Evolutionary conservation across 2,888 invertebrate species (phyloP), one percentile per base, ranked within the genome.

Genomic region (Drosophila heteroneura): DNA sequence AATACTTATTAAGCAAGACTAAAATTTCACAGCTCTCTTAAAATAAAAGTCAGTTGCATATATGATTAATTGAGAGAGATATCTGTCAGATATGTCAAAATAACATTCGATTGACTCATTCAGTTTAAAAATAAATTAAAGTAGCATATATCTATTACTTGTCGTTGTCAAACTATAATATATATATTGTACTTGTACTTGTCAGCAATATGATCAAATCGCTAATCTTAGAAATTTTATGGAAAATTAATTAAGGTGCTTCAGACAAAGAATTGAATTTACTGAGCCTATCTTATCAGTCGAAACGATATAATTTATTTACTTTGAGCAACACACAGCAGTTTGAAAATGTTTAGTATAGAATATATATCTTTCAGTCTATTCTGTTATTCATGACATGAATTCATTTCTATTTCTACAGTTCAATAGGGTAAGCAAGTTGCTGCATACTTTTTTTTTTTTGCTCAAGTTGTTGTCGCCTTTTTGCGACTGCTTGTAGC

Each of bases 371-470:
- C 9, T 28, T 16, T 47, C 26, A 47, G 5, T 5, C 7, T 19
- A 19, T 47, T 47, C 7, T 14, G 22, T 22, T 22, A 22, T 47
- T 47, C 2, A 47, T 47, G 47, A 16, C 16, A 26, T 47, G 26
- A 47, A 16, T 26, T 47, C 26, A 47, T 47, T 47, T 47, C 47
- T 47, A 47, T 47, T 47, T 26, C 16, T 26, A 26, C 16, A 47
- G 44, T 37, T 76, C 39, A 51, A 33, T 30, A 65, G 82, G 62
- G 67, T 76, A 78, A 37, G 30, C 64, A 52, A 10, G 41, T 59
- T 54, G 65, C 63, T 33, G 57, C 49, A 22, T 26, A 26, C 41
- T 19, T 52, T 57, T 22, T n/a, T 12, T n/a, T n/a, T n/a, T 33
- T n/a, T n/a, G 30, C 32, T 12, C 28, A 57, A 57, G 28, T 41